Evolutionary conservation across 2,797 vertebrate species (phyloP), one percentile per base, ranked within the genome.

Genomic region (Argentina silus): DNA sequence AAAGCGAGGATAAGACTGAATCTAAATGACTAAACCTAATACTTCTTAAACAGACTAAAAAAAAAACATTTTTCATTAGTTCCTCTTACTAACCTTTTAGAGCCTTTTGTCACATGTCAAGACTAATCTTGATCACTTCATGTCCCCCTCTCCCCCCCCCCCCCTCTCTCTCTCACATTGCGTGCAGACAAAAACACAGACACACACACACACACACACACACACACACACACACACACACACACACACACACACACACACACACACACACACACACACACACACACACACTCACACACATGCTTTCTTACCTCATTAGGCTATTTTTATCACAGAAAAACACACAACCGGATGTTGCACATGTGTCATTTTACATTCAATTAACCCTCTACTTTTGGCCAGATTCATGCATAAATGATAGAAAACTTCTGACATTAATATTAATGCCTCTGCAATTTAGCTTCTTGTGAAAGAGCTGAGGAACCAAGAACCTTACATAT

Each of bases 371-470:
- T 75, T 76, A 85, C 56, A 89, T 89, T 88, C 75, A 90, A 89
- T 91, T 89, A 91, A 84, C 79, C 78, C 75, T 47, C 43, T n/a
- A 44, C 27, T 87, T 74, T 57, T 8, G 76, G 86, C 79, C 79
- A 82, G 27, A 85, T 68, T 75, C 80, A 80, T 86, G 82, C 74
- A 87, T 88, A 83, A 85, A 85, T 88, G 72, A 73, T 10, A 67
- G 68, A 69, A 78, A 87, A 88, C 76, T 84, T 88, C 81, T 74
- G 67, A 79, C 80, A 88, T 92, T 76, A 92, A 91, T 90, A 92
- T 92, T 91, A 77, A 89, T 85, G 75, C 76, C 67, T 69, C 70
- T 57, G 67, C 83, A 72, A 77, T 87, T 87, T 85, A 80, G 73
- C 55, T 45, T 81, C 80, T 83, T 78, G 78, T 83, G 7, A 6